Conservation (phyloP, 2,888 invertebrate species). For the Drosophila helvetica region DNA sequence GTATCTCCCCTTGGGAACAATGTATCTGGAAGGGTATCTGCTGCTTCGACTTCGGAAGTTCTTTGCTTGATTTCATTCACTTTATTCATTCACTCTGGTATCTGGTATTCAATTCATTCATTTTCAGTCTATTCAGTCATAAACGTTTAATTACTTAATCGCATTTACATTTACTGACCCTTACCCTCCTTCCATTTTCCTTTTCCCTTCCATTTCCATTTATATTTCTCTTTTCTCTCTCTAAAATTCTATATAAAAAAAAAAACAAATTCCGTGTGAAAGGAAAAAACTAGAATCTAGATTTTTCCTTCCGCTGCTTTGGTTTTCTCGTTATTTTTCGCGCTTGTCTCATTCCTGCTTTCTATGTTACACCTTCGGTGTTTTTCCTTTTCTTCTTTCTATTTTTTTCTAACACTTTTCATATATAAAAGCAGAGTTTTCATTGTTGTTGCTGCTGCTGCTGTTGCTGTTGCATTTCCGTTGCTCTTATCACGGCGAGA, state of each 20-base stretch:
- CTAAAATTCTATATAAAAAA: constrained; percentile 6
- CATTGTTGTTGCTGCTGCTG: constrained; percentile 15
- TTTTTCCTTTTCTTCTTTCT: not conserved
- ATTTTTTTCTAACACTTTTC: constrained; percentile 1
- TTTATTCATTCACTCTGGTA: not conserved
- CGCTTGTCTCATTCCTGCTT: constrained; percentile 1
- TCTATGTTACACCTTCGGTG: constrained; percentile 9
- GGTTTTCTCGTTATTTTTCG: constrained; percentile 6
- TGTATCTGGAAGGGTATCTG: not conserved
- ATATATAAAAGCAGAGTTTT: not conserved
- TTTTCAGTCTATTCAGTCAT: not conserved
- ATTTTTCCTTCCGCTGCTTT: constrained; percentile 19
- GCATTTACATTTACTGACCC: constrained; percentile 21
- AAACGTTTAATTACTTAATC: constrained; percentile 13
- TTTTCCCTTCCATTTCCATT: not conserved
- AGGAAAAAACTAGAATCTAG: constrained; percentile 11
- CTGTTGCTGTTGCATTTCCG: constrained; percentile 18
- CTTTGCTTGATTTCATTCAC: not conserved
- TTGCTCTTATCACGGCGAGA: constrained; percentile 24
- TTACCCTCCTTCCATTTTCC: not conserved
- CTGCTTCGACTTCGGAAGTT: not conserved
- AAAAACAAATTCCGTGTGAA: not conserved
- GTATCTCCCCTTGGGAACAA: not conserved
- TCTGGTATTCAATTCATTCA: not conserved
- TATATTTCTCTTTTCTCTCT: not conserved